phyloP scores from a whole-genome alignment of 2,888 invertebrate genomes.

The Tolmerus cingulatus region DNA sequence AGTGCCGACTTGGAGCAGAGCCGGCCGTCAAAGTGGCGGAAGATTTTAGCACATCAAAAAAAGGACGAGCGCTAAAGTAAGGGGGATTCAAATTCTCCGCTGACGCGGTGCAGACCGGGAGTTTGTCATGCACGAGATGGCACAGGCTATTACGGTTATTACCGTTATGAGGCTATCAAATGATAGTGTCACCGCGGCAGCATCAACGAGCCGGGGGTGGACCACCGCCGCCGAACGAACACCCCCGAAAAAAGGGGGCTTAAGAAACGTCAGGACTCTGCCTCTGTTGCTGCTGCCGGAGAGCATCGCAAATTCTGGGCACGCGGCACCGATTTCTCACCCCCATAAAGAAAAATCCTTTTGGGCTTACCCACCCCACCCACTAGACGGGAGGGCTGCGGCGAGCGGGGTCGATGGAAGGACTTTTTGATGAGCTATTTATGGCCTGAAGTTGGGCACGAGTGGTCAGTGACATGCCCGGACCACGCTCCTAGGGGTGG shows the following conservation, averaged over 20 bases:
- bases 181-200: slow-evolving; percentile 40
- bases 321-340: slow-evolving; percentile 44
- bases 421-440: slow-evolving; percentile 38
- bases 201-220: background rate
- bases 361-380: slow-evolving; percentile 16
- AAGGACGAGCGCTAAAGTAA: slow-evolving; percentile 3
- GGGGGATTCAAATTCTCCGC: slow-evolving; percentile 20
- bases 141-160: slow-evolving; percentile 41
- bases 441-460: background rate
- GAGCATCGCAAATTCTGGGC: slow-evolving; percentile 24
- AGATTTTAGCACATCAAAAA: background rate
- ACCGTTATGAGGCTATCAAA: slow-evolving; percentile 43
- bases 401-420: background rate
- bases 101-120: background rate
- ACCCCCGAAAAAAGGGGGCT: slow-evolving; percentile 2
- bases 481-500: background rate
- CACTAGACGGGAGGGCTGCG: background rate
- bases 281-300: background rate
- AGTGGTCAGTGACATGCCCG: slow-evolving; percentile 27
- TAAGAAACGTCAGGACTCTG: background rate
- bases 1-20: background rate
- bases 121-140: slow-evolving; percentile 41
- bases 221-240: background rate
- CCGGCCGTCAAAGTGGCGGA: background rate
- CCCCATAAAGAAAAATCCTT: slow-evolving; percentile 32